Evolutionary conservation across 2,113 vertebrate genomes (phyloP).

Genomic region (Plotosus lineatus): DNA sequence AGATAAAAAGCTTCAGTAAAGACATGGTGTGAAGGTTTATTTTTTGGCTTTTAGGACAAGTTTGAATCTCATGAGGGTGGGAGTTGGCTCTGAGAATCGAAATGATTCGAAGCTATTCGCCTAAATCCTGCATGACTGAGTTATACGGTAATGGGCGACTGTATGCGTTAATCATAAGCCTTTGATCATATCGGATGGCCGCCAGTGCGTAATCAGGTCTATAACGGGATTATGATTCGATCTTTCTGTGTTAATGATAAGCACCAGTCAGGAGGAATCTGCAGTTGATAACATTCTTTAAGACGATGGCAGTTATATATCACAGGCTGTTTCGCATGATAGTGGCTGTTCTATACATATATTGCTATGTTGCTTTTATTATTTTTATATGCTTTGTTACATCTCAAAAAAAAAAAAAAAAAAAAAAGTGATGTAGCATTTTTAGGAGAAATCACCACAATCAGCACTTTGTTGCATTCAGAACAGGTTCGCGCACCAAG

Average conservation of each 20-base stretch:
- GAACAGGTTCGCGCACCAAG: too few relatives aligned
- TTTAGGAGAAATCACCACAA: too few relatives aligned
- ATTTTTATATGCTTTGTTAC: too few relatives aligned
- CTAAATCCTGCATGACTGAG: constrained; percentile 4
- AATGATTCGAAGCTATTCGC: neutral
- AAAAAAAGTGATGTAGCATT: too few relatives aligned
- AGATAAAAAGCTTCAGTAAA: neutral
- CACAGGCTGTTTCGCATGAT: too few relatives aligned
- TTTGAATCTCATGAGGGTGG: neutral
- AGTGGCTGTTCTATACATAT: too few relatives aligned
- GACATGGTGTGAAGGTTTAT: neutral
- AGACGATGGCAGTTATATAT: too few relatives aligned
- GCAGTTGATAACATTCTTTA: neutral
- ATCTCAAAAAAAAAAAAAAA: too few relatives aligned
- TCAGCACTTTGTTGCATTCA: too few relatives aligned
- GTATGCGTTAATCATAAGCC: neutral
- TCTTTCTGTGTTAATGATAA: neutral
- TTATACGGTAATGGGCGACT: constrained; percentile 3
- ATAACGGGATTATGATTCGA: constrained; percentile 9
- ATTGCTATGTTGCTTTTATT: too few relatives aligned
- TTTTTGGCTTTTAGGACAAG: neutral
- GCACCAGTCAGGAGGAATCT: neutral
- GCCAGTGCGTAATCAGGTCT: neutral
- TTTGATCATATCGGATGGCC: constrained; percentile 29
- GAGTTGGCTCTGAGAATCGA: neutral